Percentiles rank a stretch among this genome's conserved stretches.
These are phyloP conservation scores for Terrapene triunguis DNA, from an alignment of 2,113 vertebrate species.

Conservation along the genomic window DNA sequence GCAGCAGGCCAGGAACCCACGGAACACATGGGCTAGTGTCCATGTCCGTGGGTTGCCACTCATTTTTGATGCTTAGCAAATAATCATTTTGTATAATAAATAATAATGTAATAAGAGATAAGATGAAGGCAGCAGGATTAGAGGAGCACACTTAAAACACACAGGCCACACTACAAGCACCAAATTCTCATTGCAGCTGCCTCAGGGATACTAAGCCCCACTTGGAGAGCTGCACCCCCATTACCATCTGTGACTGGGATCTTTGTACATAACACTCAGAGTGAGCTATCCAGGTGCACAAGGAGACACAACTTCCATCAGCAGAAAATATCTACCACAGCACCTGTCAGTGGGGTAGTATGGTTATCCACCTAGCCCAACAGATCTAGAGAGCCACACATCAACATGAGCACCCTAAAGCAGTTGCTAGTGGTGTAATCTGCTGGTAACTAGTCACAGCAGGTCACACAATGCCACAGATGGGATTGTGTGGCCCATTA, in stretches of 20 bases:
- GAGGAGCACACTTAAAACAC: neutral
- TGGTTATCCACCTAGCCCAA: slow-evolving; percentile 10
- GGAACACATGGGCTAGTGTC: neutral
- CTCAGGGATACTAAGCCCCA: slow-evolving; percentile 52
- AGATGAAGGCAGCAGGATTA: neutral
- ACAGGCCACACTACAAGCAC: slow-evolving; percentile 47
- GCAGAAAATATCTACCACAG: slow-evolving; percentile 25
- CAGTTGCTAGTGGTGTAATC: slow-evolving; percentile 1
- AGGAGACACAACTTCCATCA: neutral
- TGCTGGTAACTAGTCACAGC: slow-evolving; percentile 46
- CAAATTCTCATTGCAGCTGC: slow-evolving; percentile 70
- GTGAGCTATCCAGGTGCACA: neutral
- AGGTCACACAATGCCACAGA: slow-evolving; percentile 25
- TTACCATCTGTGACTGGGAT: slow-evolving; percentile 60
- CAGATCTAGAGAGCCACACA: neutral
- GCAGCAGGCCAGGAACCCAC: neutral
- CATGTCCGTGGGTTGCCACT: neutral
- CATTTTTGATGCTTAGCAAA: slow-evolving; percentile 2
- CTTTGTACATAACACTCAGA: neutral
- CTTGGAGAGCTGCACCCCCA: slow-evolving; percentile 58
- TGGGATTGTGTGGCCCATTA: slow-evolving; percentile 53
- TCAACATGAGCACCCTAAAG: neutral
- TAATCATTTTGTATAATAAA: slow-evolving; percentile 38
- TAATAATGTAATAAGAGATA: slow-evolving; percentile 34
- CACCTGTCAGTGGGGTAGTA: slow-evolving; percentile 4